phyloP scores from a whole-genome alignment of 2,888 invertebrate species.

The Acanthococcus lagerstroemiae region DNA sequence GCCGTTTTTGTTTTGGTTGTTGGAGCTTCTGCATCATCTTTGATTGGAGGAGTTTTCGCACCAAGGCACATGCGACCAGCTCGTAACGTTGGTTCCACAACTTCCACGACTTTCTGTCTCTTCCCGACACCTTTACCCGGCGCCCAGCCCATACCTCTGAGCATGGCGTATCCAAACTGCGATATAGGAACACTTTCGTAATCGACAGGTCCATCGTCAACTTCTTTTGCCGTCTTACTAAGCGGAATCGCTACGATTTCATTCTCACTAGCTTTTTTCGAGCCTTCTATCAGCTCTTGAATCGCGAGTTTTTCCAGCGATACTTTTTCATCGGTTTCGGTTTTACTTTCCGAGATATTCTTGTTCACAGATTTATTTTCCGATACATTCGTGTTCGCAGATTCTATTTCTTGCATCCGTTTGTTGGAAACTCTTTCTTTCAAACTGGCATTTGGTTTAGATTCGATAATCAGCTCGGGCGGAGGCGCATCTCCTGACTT shows the following conservation, averaged over 20 bases:
- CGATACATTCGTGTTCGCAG: background rate
- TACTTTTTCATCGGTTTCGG: background rate
- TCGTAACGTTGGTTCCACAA: constrained; percentile 57
- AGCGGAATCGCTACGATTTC: constrained; percentile 45
- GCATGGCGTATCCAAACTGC: constrained; percentile 84
- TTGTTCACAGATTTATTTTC: background rate
- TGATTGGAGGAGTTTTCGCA: constrained; percentile 47
- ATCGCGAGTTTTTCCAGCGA: constrained; percentile 61
- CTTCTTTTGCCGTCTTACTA: constrained; percentile 52
- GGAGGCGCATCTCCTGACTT: background rate
- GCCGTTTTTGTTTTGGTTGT: no score
- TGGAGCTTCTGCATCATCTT: no score
- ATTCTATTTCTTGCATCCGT: background rate
- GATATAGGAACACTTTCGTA: constrained; percentile 60
- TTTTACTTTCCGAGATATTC: background rate
- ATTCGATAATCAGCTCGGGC: background rate
- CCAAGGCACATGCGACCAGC: constrained; percentile 93
- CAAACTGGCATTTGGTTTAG: background rate
- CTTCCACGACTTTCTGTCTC: constrained; percentile 45
- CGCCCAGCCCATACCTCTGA: constrained; percentile 90
- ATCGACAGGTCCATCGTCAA: constrained; percentile 47
- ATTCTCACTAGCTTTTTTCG: constrained; percentile 39
- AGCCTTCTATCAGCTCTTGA: constrained; percentile 54
- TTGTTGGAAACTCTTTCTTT: constrained; percentile 1
- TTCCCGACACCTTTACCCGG: constrained; percentile 55